Evolutionary conservation across 2,113 vertebrate genomes (phyloP).

Genomic region (Prietella phreatophila): DNA sequence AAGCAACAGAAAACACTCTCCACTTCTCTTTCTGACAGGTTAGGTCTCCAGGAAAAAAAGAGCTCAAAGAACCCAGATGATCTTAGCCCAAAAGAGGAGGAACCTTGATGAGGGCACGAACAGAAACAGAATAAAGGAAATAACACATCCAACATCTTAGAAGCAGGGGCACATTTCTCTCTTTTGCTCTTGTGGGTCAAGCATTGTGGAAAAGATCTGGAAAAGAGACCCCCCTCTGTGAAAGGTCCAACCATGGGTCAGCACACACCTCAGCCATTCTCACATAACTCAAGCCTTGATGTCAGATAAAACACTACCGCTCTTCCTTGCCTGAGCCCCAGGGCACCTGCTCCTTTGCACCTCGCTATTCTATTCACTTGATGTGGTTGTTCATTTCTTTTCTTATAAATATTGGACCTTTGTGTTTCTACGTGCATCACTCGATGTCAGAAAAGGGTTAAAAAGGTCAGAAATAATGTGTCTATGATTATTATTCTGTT

Average conservation of each 20-base stretch:
- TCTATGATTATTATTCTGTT: neutral
- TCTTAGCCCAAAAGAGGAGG: neutral
- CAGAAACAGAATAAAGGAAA: conserved; percentile 13
- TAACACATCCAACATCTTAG: conserved; percentile 2
- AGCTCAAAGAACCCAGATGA: neutral
- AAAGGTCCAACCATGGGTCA: conserved; percentile 48
- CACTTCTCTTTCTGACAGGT: neutral
- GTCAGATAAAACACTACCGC: conserved; percentile 48
- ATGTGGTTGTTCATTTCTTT: neutral
- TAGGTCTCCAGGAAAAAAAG: neutral
- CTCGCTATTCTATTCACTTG: neutral
- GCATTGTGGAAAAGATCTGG: conserved; percentile 35
- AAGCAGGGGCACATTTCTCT: conserved; percentile 4
- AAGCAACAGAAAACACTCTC: neutral
- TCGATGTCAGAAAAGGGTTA: neutral
- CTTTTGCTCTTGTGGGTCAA: conserved; percentile 20
- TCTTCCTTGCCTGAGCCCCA: conserved; percentile 23
- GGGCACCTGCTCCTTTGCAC: conserved; percentile 2
- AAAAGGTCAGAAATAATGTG: neutral
- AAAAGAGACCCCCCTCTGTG: conserved; percentile 26
- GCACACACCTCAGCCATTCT: conserved; percentile 33
- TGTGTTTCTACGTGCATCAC: neutral
- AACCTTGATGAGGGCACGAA: neutral
- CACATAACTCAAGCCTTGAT: conserved; percentile 37
- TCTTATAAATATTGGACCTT: neutral